Percentiles rank a stretch among this genome's conserved stretches.
phyloP scores from a whole-genome alignment of 2,888 invertebrate species.

The Andrena dorsata region DNA sequence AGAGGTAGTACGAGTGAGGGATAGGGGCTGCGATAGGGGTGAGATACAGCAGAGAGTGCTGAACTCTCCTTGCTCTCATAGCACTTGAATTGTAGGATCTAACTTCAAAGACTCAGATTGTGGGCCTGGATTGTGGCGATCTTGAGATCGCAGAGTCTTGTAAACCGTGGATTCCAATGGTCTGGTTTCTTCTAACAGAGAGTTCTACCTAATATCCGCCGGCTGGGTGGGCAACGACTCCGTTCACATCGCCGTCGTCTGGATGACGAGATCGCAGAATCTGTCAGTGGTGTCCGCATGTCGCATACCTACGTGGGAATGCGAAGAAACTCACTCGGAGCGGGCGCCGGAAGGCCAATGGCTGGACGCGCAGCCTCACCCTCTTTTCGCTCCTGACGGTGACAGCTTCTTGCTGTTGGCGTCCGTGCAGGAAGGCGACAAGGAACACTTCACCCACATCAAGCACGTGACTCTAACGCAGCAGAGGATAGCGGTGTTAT shows the following conservation, averaged over 20 bases:
- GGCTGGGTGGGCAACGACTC: conserved; percentile 94
- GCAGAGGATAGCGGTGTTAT: conserved; percentile 93
- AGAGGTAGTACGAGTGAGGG: no score
- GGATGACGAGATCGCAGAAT: conserved; percentile 98
- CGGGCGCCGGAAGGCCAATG: conserved; percentile 94
- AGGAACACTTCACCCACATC: conserved; percentile 95
- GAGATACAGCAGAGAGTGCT: no score
- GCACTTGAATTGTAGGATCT: no score
- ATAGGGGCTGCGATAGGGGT: no score
- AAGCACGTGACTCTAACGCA: conserved; percentile 94
- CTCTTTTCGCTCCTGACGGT: conserved; percentile 93
- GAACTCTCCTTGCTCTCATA: no score
- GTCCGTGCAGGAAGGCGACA: conserved; percentile 93
- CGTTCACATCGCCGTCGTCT: conserved; percentile 93
- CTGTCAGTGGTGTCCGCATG: conserved; percentile 95
- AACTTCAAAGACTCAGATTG: no score
- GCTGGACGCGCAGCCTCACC: conserved; percentile 94
- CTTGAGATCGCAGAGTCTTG: no score
- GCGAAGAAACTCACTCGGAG: conserved; percentile 94
- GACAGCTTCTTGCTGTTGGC: conserved; percentile 93
- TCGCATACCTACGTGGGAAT: conserved; percentile 92
- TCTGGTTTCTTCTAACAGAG: conserved; percentile 86
- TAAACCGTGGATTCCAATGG: neutral
- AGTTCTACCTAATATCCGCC: conserved; percentile 96
- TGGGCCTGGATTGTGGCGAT: no score